Evolutionary conservation across 1,140 invertebrate species (phyloP), one percentile per base, ranked within the genome.

Genomic region (Andricus grossulariae): DNA sequence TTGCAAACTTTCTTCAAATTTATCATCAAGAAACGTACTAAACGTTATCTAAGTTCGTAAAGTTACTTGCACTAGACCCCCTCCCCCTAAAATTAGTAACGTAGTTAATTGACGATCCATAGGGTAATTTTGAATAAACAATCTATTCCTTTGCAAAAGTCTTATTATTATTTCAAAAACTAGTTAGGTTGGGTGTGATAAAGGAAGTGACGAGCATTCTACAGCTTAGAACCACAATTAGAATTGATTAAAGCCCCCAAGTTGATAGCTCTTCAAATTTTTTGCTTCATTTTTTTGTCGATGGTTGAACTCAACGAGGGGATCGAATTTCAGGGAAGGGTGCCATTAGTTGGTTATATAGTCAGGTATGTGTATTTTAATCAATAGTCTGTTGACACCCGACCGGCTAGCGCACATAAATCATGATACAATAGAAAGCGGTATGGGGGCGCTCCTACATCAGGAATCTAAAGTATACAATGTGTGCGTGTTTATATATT

Each of bases 341-440:
- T 76, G 8, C 32, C 16, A 39, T 39, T 55, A 16, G 15, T 10
- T 49, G 18, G 54, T 51, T 45, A 50, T 77, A 52, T 15, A 39
- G n/a, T 60, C 51, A 21, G 25, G 72, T 60, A 50, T 32, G 54
- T 25, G 52, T 57, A 72, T 51, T 79, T 72, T 75, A 73, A 72
- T 79, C 73, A 73, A 79, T 75, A 71, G 51, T 49, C 39, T 50
- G 71, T 66, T 79, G 77, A 79, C 71, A 75, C 70, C 60, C 72
- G 52, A 45, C 10, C 6, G 32, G 45, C 66, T 25, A 32, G 25
- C 25, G 54, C 71, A 75, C 73, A 71, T 79, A 79, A 79, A 76
- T 79, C 78, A 75, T 76, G 60, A 79, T 51, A 79, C 77, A 79
- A 79, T 79, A 54, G 74, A 66, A 52, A 78, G 74, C 71, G 52